phyloP scores from a whole-genome alignment of 1,140 invertebrate genomes.

The Amphibalanus amphitrite region DNA sequence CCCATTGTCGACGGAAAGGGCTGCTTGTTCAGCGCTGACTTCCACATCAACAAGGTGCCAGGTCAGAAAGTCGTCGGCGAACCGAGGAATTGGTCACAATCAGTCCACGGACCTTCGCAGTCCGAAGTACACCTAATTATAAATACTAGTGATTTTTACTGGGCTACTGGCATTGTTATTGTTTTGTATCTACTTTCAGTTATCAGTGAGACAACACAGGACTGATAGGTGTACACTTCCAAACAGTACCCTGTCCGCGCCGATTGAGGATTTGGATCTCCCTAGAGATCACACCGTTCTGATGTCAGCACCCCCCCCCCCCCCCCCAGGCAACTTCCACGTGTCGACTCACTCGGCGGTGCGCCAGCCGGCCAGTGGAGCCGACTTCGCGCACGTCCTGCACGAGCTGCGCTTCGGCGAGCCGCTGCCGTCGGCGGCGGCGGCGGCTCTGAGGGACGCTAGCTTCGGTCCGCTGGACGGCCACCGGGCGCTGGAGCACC shows the following conservation, averaged over 20 bases:
- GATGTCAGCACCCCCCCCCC: not conserved
- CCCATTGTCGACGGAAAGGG: conserved; percentile 27
- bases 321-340: conserved; percentile 36
- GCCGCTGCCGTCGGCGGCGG: conserved; percentile 11
- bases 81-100: too few species aligned
- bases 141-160: too few species aligned
- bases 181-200: too few species aligned
- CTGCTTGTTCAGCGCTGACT: conserved; percentile 36
- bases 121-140: too few species aligned
- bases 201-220: too few species aligned
- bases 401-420: conserved; percentile 36
- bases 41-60: conserved; percentile 37
- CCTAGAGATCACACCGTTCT: too few species aligned
- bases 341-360: conserved; percentile 39
- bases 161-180: too few species aligned
- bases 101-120: too few species aligned
- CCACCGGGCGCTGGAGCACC: conserved; percentile 6
- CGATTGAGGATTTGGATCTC: too few species aligned
- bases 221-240: too few species aligned
- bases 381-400: conserved; percentile 37
- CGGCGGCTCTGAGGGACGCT: conserved; percentile 20
- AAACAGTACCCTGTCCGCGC: too few species aligned
- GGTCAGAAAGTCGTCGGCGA: conserved; percentile 4
- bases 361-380: conserved; percentile 27
- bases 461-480: conserved; percentile 33